Conservation (phyloP, 2,113 vertebrate genomes). For the Marmota monax region DNA sequence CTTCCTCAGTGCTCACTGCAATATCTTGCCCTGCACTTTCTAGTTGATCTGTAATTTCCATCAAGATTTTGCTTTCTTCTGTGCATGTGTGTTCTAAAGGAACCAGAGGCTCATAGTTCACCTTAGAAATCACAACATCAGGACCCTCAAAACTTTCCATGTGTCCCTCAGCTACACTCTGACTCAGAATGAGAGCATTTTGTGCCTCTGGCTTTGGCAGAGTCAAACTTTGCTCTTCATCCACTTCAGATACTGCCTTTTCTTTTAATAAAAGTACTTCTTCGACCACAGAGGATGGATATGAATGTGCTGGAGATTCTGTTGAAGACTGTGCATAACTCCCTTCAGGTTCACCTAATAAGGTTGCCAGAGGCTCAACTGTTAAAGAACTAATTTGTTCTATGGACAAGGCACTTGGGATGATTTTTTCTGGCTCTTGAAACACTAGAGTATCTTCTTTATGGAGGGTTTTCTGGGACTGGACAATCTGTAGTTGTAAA, state of each 20-base stretch:
- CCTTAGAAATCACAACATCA: slow-evolving; percentile 76
- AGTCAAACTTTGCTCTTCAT: slow-evolving; percentile 84
- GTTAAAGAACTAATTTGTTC: slow-evolving; percentile 85
- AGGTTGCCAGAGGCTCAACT: slow-evolving; percentile 81
- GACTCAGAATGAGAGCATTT: slow-evolving; percentile 85
- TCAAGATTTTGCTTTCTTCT: slow-evolving; percentile 83
- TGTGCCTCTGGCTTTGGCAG: slow-evolving; percentile 89
- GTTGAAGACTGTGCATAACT: slow-evolving; percentile 67
- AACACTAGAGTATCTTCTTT: slow-evolving; percentile 87
- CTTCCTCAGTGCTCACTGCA: slow-evolving; percentile 89
- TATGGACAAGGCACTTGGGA: slow-evolving; percentile 75
- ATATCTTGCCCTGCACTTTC: slow-evolving; percentile 88
- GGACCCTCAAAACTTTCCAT: slow-evolving; percentile 80
- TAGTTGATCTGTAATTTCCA: slow-evolving; percentile 86
- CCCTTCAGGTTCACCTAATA: slow-evolving; percentile 79
- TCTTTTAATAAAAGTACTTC: slow-evolving; percentile 88
- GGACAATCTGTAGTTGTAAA: slow-evolving; percentile 85
- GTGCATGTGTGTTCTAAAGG: slow-evolving; percentile 83
- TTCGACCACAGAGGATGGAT: slow-evolving; percentile 83
- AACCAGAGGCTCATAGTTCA: slow-evolving; percentile 86
- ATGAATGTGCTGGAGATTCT: slow-evolving; percentile 79
- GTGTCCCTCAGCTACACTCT: slow-evolving; percentile 84
- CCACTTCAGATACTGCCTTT: slow-evolving; percentile 55
- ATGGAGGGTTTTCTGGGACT: slow-evolving; percentile 79
- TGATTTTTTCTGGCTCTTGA: slow-evolving; percentile 86